Evolutionary conservation across 2,888 invertebrate genomes (phyloP), one percentile per base, ranked within the genome.

Genomic region (Sacculina carcini): DNA sequence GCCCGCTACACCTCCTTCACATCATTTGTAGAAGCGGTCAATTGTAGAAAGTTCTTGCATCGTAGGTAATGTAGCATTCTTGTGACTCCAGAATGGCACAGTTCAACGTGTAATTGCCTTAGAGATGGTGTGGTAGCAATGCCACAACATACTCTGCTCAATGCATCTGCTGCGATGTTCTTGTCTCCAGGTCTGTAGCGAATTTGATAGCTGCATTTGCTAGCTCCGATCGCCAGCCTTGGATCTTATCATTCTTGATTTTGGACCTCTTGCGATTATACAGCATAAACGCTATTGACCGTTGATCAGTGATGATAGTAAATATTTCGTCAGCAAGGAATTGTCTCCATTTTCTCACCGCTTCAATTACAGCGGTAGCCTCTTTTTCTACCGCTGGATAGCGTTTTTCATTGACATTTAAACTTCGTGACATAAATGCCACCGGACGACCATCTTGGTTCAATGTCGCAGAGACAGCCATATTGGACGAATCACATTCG

Each of bases 141-240:
- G n/a, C n/a, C n/a, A n/a, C n/a, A n/a, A n/a, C n/a, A n/a, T n/a
- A n/a, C n/a, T n/a, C n/a, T n/a, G n/a, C n/a, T n/a, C n/a, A n/a
- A n/a, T n/a, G n/a, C n/a, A n/a, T n/a, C n/a, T n/a, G n/a, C n/a
- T n/a, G n/a, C n/a, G n/a, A n/a, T n/a, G n/a, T n/a, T n/a, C n/a
- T n/a, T n/a, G n/a, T n/a, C n/a, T n/a, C n/a, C 48, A 47, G 55
- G 56, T 5, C 51, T 47, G 32, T 57, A 57, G 19, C 53, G 38
- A 36, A 55, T 52, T 21, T 55, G 53, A 48, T 54, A 52, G 28
- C 51, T 52, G 46, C 52, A 56, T 29, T 26, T n/a, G n/a, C n/a
- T n/a, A n/a, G n/a, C n/a, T n/a, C n/a, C n/a, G n/a, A n/a, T n/a
- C n/a, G n/a, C n/a, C n/a, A n/a, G n/a, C n/a, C n/a, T n/a, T n/a